These are phyloP conservation scores for Parelbella ahira DNA, from an alignment of 2,888 invertebrate genomes.

Conservation along the genomic window DNA sequence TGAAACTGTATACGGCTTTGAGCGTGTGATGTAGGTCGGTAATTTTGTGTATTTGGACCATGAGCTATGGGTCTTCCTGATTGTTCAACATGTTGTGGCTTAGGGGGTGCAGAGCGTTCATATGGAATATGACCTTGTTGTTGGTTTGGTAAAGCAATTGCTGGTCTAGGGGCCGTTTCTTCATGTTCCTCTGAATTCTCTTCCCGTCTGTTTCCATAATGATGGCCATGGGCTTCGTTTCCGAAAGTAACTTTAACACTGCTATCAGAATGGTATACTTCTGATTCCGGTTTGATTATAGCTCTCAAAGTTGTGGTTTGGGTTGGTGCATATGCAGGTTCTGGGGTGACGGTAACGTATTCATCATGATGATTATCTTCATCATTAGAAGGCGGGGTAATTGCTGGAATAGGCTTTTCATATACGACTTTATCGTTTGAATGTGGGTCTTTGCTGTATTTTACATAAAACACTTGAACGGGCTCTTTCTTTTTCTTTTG, in stretches of 20 bases:
- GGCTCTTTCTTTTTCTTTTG: constrained; percentile 85
- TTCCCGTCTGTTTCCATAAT: constrained; percentile 61
- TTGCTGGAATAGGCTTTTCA: constrained; percentile 89
- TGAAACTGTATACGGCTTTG: constrained; percentile 73
- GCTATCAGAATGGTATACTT: constrained; percentile 89
- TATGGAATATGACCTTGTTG: constrained; percentile 47
- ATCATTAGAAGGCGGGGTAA: constrained; percentile 85
- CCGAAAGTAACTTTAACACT: constrained; percentile 92
- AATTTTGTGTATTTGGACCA: constrained; percentile 42
- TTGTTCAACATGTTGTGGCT: constrained; percentile 41
- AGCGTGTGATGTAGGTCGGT: constrained; percentile 56
- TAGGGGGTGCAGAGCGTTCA: constrained; percentile 53
- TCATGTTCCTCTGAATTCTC: constrained; percentile 67
- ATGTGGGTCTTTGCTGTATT: constrained; percentile 91
- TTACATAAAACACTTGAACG: constrained; percentile 94
- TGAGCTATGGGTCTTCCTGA: constrained; percentile 40
- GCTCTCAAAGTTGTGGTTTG: constrained; percentile 90
- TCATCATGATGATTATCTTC: constrained; percentile 82
- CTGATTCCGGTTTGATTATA: constrained; percentile 92
- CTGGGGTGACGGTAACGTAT: constrained; percentile 78
- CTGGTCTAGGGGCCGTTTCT: constrained; percentile 84
- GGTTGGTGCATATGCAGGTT: constrained; percentile 73
- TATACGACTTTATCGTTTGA: constrained; percentile 87
- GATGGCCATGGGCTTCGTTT: constrained; percentile 79
- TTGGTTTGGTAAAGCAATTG: constrained; percentile 77